These are phyloP conservation scores for Drosophila oshimai DNA, from an alignment of 1,140 invertebrate genomes.

Conservation along the genomic window DNA sequence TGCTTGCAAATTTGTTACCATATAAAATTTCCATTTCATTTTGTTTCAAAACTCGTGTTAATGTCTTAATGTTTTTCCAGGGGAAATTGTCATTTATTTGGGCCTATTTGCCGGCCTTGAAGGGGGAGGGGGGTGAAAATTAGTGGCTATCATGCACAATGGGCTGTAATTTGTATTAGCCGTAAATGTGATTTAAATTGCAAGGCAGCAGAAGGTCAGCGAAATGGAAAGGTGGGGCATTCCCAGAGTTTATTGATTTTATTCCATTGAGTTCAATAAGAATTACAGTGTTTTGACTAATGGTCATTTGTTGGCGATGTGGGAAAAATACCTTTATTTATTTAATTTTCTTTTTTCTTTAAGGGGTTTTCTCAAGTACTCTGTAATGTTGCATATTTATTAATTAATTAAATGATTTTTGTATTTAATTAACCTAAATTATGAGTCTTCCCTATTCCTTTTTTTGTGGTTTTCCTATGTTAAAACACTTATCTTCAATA, in stretches of 20 bases:
- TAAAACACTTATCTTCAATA: too few relatives aligned
- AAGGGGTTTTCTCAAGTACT: too few relatives aligned
- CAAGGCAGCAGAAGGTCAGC: conserved; percentile 15
- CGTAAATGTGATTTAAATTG: conserved; percentile 72
- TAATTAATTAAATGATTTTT: too few relatives aligned
- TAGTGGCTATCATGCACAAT: conserved; percentile 40
- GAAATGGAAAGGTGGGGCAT: conserved; percentile 2
- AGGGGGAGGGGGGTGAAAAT: conserved; percentile 32
- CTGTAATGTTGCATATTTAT: too few relatives aligned
- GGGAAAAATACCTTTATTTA: too few relatives aligned
- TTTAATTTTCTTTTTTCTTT: too few relatives aligned
- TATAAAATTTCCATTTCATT: conserved; percentile 17
- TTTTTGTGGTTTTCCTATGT: too few relatives aligned
- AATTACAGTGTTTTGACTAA: not conserved
- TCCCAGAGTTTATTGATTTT: conserved; percentile 34
- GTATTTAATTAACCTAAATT: too few relatives aligned
- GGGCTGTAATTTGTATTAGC: conserved; percentile 53
- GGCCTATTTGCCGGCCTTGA: not conserved
- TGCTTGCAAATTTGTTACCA: conserved; percentile 49
- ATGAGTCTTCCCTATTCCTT: too few relatives aligned
- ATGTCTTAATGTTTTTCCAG: conserved; percentile 57
- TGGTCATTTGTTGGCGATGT: not conserved
- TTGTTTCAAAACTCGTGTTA: conserved; percentile 30
- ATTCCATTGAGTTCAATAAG: conserved; percentile 4
- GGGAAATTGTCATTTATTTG: conserved; percentile 74